Evolutionary conservation across 64 coral and sea anemone genomes (phyloP), one percentile per base, ranked within the genome.

Genomic region (Pocillopora verrucosa): DNA sequence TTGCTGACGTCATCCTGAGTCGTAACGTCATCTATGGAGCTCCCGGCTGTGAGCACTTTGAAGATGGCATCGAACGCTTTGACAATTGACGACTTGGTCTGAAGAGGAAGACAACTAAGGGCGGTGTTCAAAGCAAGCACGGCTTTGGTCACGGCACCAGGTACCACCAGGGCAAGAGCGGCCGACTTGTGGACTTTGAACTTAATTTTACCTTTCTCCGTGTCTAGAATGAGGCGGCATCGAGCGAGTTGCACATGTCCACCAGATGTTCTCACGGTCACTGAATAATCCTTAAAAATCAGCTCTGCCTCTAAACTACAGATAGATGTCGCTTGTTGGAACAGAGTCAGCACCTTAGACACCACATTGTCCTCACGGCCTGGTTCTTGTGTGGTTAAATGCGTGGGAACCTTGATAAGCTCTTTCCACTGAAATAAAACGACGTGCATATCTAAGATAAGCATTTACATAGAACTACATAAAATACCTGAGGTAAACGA

Each of bases 271-370:
- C 56, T 35, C 9, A 91, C 36, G 26, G 17, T 14, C 20, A 85
- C 61, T 56, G 82, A 56, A 72, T 85, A 58, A 56, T 85, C 51
- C 37, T 72, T 67, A 0, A 85, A 6, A 26, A 41, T 2, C 9
- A 85, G 37, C 45, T 85, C 68, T 45, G 82, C 82, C 37, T 85
- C 65, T 12, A 85, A 85, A n/a, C 82, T 72, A 41, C 82, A 85
- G 19, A 85, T 17, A 20, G 82, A 65, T 22, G 25, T 85, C 38
- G 11, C 17, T 19, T 56, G 45, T 15, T 70, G 69, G 36, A 77
- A 45, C 17, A 51, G 34, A 37, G 9, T 56, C 75, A 77, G 6
- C 10, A 77, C 56, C 19, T 38, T 77, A 15, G 14, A 51, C 17
- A 77, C 19, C 11, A 56, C 75, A 56, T 38, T 36, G 75, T 77